Evolutionary conservation across 2,888 invertebrate species (phyloP), one percentile per base, ranked within the genome.

Genomic region (Drosophila mettleri): DNA sequence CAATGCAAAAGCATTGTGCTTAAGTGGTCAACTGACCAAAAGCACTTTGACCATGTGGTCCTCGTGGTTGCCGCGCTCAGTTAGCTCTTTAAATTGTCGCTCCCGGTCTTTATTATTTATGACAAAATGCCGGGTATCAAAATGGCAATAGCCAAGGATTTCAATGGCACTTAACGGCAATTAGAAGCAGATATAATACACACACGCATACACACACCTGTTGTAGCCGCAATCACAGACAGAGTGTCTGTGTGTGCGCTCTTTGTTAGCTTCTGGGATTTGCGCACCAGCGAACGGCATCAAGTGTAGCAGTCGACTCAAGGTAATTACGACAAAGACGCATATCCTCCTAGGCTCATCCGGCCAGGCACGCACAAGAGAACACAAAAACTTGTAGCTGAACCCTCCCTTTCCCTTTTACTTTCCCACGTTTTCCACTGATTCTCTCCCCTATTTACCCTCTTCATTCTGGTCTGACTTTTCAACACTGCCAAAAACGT

Each of bases 41-140:
- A 86, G 89, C 85, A 86, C 89, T 88, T 84, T 88, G 85, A 88
- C 88, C 84, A 86, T 86, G 86, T 68, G 87, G 82, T 52, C 48
- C 52, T 22, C 41, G 18, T 49, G 46, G 52, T 24, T 51, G 49
- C 53, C 53, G 29, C 62, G 45, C 70, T 58, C 70, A 54, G 59
- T 73, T 72, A 63, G 73, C 55, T 63, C 78, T 65, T 78, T 67
- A 69, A 84, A 65, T 64, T 53, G 51, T 60, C 33, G 48, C 36
- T 53, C 22, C 48, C 51, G 24, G 41, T 51, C 54, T 70, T 52
- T 76, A 84, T 86, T 86, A 88, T 88, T 86, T 83, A 88, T 86
- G 65, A 67, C 63, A 64, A 74, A 86, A 69, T 75, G 65, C 64
- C 43, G 18, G 34, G 71, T 57, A 64, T 49, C 57, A 54, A 60